These are phyloP conservation scores for Pipra filicauda DNA, from an alignment of 2,113 vertebrate genomes.

Conservation along the genomic window DNA sequence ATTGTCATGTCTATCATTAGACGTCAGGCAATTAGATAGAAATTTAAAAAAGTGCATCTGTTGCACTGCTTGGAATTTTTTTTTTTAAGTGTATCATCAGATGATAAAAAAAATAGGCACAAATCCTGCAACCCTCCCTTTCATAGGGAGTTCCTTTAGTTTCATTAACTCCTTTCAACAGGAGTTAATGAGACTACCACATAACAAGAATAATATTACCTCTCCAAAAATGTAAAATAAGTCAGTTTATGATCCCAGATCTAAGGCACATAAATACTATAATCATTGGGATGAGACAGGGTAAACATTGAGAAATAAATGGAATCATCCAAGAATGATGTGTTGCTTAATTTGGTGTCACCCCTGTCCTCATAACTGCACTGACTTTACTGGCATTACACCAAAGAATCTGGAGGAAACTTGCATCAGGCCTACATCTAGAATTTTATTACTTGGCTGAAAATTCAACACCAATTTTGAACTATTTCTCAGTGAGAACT, in stretches of 20 bases:
- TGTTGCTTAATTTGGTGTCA: background rate
- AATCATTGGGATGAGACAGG: constrained; percentile 10
- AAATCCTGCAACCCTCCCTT: background rate
- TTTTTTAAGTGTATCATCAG: background rate
- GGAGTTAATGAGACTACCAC: background rate
- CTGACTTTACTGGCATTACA: background rate
- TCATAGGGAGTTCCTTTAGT: background rate
- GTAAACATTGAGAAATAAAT: background rate
- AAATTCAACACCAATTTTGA: background rate
- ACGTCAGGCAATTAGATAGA: background rate
- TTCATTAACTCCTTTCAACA: too few relatives aligned
- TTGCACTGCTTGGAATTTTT: background rate
- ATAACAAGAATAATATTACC: background rate
- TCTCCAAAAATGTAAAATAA: constrained; percentile 11
- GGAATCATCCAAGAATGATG: background rate
- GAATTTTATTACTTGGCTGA: background rate
- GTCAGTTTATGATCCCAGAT: background rate
- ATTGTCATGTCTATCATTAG: background rate
- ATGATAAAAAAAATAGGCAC: background rate
- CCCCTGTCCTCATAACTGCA: background rate
- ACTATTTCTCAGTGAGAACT: background rate
- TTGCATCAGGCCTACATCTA: background rate
- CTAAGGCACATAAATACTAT: background rate
- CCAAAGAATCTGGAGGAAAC: background rate
- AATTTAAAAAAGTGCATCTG: background rate